These are phyloP conservation scores for Zaprionus capensis DNA, from an alignment of 1,140 invertebrate genomes.

Conservation along the genomic window DNA sequence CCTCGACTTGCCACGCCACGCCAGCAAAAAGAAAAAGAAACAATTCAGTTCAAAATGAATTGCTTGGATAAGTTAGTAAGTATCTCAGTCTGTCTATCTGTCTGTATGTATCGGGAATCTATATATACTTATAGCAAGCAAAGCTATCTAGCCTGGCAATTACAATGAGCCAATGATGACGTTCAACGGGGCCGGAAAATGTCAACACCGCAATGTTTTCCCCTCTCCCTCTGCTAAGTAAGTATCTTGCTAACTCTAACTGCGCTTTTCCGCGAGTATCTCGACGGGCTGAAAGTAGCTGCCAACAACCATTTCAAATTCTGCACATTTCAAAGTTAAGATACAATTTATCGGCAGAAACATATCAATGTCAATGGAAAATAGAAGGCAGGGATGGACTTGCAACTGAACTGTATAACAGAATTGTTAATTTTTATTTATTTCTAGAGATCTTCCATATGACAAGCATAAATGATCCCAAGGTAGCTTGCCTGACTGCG, in stretches of 20 bases:
- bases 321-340: not conserved
- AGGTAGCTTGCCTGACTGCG: too few species aligned
- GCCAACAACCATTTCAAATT: not conserved
- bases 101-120: constrained; percentile 12
- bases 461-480: not conserved
- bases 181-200: constrained; percentile 31
- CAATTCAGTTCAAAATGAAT: constrained; percentile 73
- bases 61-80: constrained; percentile 42
- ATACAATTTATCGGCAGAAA: not conserved
- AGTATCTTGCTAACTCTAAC: constrained; percentile 18
- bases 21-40: constrained; percentile 31
- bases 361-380: not conserved
- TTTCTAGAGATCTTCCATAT: not conserved
- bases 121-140: constrained; percentile 8
- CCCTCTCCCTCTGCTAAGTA: not conserved
- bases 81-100: constrained; percentile 1
- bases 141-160: constrained; percentile 58
- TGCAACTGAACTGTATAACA: not conserved
- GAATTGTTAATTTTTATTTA: not conserved
- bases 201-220: constrained; percentile 36
- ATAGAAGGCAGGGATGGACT: not conserved
- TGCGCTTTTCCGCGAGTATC: not conserved
- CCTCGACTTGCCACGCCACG: constrained; percentile 16
- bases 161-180: constrained; percentile 72
- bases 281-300: not conserved